phyloP scores from a whole-genome alignment of 2,113 vertebrate species.

The Hucho hucho region DNA sequence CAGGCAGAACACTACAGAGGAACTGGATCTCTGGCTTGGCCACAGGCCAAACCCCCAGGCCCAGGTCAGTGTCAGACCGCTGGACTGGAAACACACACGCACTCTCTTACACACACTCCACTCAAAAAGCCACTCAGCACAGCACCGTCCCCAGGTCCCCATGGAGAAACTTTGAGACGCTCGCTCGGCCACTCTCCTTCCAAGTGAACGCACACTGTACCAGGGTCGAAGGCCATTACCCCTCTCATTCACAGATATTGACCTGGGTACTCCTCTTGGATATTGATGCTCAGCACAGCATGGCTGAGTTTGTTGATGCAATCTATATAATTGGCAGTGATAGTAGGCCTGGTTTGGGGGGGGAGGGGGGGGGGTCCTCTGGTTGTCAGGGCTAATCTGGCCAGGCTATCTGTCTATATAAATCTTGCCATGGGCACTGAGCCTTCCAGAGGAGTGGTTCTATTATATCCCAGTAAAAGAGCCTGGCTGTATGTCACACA shows the following conservation, averaged over 20 bases:
- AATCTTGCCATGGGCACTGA: slow-evolving; percentile 31
- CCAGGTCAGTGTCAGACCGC: slow-evolving; percentile 32
- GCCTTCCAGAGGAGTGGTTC: slow-evolving; percentile 42
- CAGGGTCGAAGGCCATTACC: slow-evolving; percentile 30
- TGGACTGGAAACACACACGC: slow-evolving; percentile 14
- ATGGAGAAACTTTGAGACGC: slow-evolving; percentile 22
- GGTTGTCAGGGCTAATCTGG: slow-evolving; percentile 40
- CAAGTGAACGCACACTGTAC: slow-evolving; percentile 37
- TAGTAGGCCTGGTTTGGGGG: slow-evolving; percentile 16
- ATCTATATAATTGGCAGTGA: slow-evolving; percentile 49
- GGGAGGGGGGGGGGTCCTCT: neutral
- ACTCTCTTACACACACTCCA: slow-evolving; percentile 35
- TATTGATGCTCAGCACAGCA: slow-evolving; percentile 38
- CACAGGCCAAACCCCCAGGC: slow-evolving; percentile 32
- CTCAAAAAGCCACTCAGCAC: slow-evolving; percentile 38
- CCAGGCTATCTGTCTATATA: slow-evolving; percentile 11
- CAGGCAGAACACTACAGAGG: neutral
- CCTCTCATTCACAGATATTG: slow-evolving; percentile 39
- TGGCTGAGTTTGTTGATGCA: slow-evolving; percentile 48
- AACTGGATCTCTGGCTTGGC: slow-evolving; percentile 11
- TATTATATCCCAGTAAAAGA: slow-evolving; percentile 44
- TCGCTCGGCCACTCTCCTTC: slow-evolving; percentile 30
- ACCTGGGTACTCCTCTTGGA: slow-evolving; percentile 36
- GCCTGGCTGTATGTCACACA: slow-evolving; percentile 46
- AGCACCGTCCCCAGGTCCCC: slow-evolving; percentile 31